Conservation (phyloP, 2,797 vertebrate species). For the Apogon hyalosoma region DNA sequence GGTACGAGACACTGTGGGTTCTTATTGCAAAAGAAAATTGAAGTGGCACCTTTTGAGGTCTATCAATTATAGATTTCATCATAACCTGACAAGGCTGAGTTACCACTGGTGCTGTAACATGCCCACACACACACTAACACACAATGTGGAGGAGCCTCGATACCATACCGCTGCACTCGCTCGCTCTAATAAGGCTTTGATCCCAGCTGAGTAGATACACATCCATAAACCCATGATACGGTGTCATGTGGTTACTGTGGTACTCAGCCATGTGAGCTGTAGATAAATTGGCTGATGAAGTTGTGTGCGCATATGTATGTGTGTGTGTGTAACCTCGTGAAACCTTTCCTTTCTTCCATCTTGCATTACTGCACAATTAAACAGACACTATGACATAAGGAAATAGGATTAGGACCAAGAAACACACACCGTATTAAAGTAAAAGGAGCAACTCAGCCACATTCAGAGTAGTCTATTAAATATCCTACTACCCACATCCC, state of each 20-base stretch:
- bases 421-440: slow-evolving; percentile 10
- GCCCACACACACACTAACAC: slow-evolving; percentile 11
- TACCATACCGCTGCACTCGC: slow-evolving; percentile 20
- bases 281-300: slow-evolving; percentile 27
- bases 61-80: slow-evolving; percentile 77
- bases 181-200: slow-evolving; percentile 49
- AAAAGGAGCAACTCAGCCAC: slow-evolving; percentile 18
- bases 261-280: slow-evolving; percentile 41
- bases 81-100: slow-evolving; percentile 72
- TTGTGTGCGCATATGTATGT: slow-evolving; percentile 21
- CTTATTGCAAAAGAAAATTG: slow-evolving; percentile 71
- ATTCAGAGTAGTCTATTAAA: not conserved
- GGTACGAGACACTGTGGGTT: slow-evolving; percentile 42
- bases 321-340: slow-evolving; percentile 18
- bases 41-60: slow-evolving; percentile 68
- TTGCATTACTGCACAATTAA: slow-evolving; percentile 35
- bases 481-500: not conserved
- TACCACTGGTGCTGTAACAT: slow-evolving; percentile 43
- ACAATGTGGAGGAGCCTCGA: not conserved
- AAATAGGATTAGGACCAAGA: slow-evolving; percentile 45
- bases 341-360: slow-evolving; percentile 22
- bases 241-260: slow-evolving; percentile 49
- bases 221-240: slow-evolving; percentile 45
- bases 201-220: slow-evolving; percentile 43
- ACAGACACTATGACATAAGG: slow-evolving; percentile 15